Base-by-base conservation (phyloP, 2,113 vertebrate genomes). In the Psittacula cyanocephala region DNA sequence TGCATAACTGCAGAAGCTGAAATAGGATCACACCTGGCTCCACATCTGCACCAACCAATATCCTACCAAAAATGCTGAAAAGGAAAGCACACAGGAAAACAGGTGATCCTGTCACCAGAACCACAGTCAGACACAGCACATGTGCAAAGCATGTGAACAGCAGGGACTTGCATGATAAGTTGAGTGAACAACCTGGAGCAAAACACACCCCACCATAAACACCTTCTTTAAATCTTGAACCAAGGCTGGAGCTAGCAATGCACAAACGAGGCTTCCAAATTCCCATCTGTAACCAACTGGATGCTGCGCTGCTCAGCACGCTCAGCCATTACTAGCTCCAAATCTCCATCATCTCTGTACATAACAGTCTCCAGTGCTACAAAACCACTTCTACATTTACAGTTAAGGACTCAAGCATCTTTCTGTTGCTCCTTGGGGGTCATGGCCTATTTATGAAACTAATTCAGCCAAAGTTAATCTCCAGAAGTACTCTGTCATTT, bases 131-230 rank as follows among this genome's bases (percentile, higher is more conserved):
- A 53, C 1, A 47, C 19, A 9, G 16, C 35, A 55, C 11, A 43
- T 5, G 10, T 11, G 35, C 29, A 80, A 37, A 37, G 17, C 24
- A 17, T 4, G 7, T 5, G n/a, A 52, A 50, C 37, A 49, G 59
- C n/a, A 63, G 5, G 23, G 8, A 64, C 25, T 33, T 9, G 22
- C 13, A 5, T 0, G 13, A 6, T 4, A 24, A 31, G 4, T 43
- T 46, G 9, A 83, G 25, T 28, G 59, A 71, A 33, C 15, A 63
- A 33, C 39, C 8, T 37, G 7, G 11, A 81, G 25, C 1, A n/a
- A 67, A 39, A 60, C 18, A 16, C 22, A 46, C 3, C 6, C 2
- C 17, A 47, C 46, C 24, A 81, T 17, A 29, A 79, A 46, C 11
- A 50, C 11, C 10, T 41, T 43, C 9, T 37, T 50, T 44, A 43